phyloP scores from a whole-genome alignment of 2,113 vertebrate genomes.

The Gopherus evgoodei region DNA sequence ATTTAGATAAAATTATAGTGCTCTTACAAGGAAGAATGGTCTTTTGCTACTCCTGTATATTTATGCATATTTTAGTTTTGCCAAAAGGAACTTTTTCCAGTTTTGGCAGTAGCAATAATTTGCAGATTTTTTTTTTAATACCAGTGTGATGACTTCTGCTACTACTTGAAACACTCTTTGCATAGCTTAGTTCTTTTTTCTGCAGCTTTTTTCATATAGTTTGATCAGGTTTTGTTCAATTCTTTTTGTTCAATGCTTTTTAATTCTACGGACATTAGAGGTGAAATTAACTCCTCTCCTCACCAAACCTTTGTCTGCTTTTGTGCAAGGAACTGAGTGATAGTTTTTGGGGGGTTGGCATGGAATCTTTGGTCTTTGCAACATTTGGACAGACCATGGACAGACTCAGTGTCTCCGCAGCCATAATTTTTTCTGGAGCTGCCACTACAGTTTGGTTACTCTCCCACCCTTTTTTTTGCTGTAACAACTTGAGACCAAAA shows the following conservation, averaged over 20 bases:
- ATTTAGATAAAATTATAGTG: constrained; percentile 82
- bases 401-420: neutral
- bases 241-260: constrained; percentile 42
- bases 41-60: constrained; percentile 77
- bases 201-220: constrained; percentile 14
- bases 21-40: constrained; percentile 68
- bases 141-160: constrained; percentile 47
- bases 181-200: neutral
- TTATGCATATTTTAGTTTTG: constrained; percentile 79
- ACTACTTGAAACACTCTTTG: constrained; percentile 35
- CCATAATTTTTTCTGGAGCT: neutral
- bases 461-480: neutral
- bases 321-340: neutral
- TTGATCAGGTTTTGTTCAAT: constrained; percentile 29
- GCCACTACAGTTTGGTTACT: neutral
- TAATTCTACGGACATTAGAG: constrained; percentile 1
- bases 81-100: constrained; percentile 47
- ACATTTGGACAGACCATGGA: neutral
- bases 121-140: constrained; percentile 24
- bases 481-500: neutral
- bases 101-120: constrained; percentile 69
- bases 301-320: neutral
- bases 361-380: neutral
- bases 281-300: constrained; percentile 30
- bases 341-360: neutral